These are phyloP conservation scores for Cerastis leucographa DNA, from an alignment of 2,888 invertebrate genomes.

Conservation along the genomic window DNA sequence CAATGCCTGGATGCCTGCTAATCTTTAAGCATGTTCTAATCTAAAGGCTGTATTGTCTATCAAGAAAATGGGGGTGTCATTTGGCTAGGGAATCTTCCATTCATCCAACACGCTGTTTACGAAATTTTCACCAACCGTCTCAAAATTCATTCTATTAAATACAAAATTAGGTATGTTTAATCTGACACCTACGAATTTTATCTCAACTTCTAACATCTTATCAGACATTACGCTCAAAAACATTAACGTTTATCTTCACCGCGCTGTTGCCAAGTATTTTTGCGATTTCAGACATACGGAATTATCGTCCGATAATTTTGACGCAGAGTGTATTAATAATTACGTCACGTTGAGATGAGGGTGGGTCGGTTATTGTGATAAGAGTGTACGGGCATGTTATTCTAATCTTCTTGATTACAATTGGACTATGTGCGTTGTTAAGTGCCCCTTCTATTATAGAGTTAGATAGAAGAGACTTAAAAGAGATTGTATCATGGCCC, in stretches of 20 bases:
- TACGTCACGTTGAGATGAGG: constrained; percentile 38
- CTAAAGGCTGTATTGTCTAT: background rate
- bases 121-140: background rate
- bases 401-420: constrained; percentile 4
- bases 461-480: background rate
- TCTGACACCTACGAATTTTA: constrained; percentile 33
- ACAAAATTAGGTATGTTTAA: constrained; percentile 26
- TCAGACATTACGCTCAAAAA: constrained; percentile 27
- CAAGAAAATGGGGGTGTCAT: constrained; percentile 15
- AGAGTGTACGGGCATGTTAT: background rate
- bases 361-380: constrained; percentile 32
- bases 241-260: constrained; percentile 37
- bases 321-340: constrained; percentile 29
- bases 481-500: background rate
- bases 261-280: constrained; percentile 62
- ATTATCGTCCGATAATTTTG: constrained; percentile 50
- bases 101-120: background rate
- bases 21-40: too few species aligned
- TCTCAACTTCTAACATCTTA: constrained; percentile 45
- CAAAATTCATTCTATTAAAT: background rate
- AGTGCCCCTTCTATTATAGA: background rate
- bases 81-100: background rate
- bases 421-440: constrained; percentile 1
- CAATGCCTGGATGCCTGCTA: too few species aligned
- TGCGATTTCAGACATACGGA: constrained; percentile 31